These are phyloP conservation scores for Hydropsyche tenuis DNA, from an alignment of 1,140 invertebrate species.

Conservation along the genomic window DNA sequence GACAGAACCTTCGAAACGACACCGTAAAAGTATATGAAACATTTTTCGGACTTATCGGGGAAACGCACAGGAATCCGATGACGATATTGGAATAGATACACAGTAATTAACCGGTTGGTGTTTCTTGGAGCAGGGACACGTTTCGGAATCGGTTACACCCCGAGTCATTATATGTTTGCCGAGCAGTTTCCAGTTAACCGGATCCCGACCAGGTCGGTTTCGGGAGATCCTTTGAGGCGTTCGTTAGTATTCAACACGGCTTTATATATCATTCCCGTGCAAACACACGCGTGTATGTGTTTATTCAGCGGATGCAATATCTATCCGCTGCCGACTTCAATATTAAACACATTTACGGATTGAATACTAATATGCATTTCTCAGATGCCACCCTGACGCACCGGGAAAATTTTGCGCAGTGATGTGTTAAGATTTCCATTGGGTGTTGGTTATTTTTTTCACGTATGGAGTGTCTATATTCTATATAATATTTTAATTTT, in stretches of 20 bases:
- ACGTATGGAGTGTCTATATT: too few relatives aligned
- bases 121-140: not conserved
- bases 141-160: constrained; percentile 13
- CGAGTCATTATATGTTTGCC: constrained; percentile 30
- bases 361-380: constrained; percentile 8
- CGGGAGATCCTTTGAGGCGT: constrained; percentile 19
- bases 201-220: not conserved
- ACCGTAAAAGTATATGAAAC: too few relatives aligned
- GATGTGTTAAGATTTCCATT: too few relatives aligned
- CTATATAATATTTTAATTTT: too few relatives aligned
- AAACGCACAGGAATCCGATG: too few relatives aligned
- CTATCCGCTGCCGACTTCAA: constrained; percentile 8
- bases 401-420: too few relatives aligned
- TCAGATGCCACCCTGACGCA: too few relatives aligned
- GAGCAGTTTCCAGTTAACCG: constrained; percentile 19
- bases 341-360: constrained; percentile 4
- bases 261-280: constrained; percentile 19
- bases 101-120: too few relatives aligned
- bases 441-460: too few relatives aligned
- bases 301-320: constrained; percentile 18
- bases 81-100: too few relatives aligned
- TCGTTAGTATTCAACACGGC: constrained; percentile 28
- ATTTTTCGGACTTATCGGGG: too few relatives aligned
- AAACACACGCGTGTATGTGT: constrained; percentile 12
- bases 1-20: too few relatives aligned